Base-by-base conservation (phyloP, 2,888 invertebrate genomes). In the Rhyacophila evoluta region DNA sequence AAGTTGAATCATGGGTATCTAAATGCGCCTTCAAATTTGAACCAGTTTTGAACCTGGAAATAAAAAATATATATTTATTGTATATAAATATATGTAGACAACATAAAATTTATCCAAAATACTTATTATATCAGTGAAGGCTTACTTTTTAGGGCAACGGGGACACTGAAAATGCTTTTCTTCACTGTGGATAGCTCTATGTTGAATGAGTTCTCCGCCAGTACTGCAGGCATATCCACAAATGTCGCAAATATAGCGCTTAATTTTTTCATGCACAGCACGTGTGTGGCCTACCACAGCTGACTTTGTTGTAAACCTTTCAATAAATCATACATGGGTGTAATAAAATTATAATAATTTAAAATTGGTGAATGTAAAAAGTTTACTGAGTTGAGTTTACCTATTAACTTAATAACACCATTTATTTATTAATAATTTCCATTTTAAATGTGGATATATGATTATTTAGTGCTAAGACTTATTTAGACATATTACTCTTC, bases 201-300 rank as follows among this genome's bases (percentile, higher is more conserved):
- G 91, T 83, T 91, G 91, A 1, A 89, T 87, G 84, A 91, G 85
- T 84, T 91, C 91, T 74, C 91, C 91, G 84, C 88, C 89, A 80
- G 91, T 91, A 74, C 91, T 90, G 85, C 91, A 91, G 83, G 90
- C 89, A 85, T 90, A 91, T 2, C 91, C 91, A 85, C 91, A 91
- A 83, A 88, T 85, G 83, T 91, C 91, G 84, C 91, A 91, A 82
- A 90, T 89, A 85, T 89, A 91, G 38, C 90, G 88, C 83, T 91
- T 89, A 81, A 91, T 89, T 84, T 91, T 91, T 75, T 90, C 89
- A 85, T 91, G 91, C 68, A 91, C 90, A 70, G 90, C 88, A 75
- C 89, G 88, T 84, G 88, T 87, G 86, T 91, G 91, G 0, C 90
- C 89, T 83, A 88, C 85, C 28, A 88, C 89, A 15, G 91, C 89